phyloP scores from a whole-genome alignment of 1,140 invertebrate species.

The Habropoda laboriosa region DNA sequence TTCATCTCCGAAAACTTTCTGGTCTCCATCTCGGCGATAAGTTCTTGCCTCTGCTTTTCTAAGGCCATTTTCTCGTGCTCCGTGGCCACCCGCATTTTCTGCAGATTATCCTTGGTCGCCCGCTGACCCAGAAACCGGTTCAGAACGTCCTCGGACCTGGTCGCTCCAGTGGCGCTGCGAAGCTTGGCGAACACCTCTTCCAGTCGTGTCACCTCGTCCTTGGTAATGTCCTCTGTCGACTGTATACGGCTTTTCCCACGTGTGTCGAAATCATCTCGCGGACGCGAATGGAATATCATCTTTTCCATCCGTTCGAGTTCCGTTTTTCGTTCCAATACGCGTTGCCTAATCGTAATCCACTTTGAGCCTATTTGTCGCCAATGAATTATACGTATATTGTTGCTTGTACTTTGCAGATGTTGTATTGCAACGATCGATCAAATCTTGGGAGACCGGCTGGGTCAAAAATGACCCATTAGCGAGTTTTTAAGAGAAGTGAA shows the following conservation, averaged over 20 bases:
- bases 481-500: too few species aligned
- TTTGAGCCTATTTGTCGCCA: too few species aligned
- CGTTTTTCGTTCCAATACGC: conserved; percentile 86
- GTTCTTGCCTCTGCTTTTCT: conserved; percentile 86
- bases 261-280: conserved; percentile 68
- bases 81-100: conserved; percentile 85
- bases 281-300: conserved; percentile 84
- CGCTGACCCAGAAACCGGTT: conserved; percentile 88
- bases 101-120: conserved; percentile 86
- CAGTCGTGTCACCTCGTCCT: conserved; percentile 81
- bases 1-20: conserved; percentile 90
- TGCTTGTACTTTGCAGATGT: too few species aligned
- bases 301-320: conserved; percentile 88
- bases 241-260: conserved; percentile 49
- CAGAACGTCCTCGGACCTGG: conserved; percentile 87
- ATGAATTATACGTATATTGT: too few species aligned
- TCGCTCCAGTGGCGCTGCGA: conserved; percentile 89
- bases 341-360: conserved; percentile 75
- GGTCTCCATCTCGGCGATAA: conserved; percentile 87
- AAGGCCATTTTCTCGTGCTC: conserved; percentile 88
- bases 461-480: too few species aligned
- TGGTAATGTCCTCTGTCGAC: conserved; percentile 67
- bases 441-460: too few species aligned
- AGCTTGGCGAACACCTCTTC: conserved; percentile 87
- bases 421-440: too few species aligned